Conservation (phyloP, 2,888 invertebrate species). For the Cantharis rustica region DNA sequence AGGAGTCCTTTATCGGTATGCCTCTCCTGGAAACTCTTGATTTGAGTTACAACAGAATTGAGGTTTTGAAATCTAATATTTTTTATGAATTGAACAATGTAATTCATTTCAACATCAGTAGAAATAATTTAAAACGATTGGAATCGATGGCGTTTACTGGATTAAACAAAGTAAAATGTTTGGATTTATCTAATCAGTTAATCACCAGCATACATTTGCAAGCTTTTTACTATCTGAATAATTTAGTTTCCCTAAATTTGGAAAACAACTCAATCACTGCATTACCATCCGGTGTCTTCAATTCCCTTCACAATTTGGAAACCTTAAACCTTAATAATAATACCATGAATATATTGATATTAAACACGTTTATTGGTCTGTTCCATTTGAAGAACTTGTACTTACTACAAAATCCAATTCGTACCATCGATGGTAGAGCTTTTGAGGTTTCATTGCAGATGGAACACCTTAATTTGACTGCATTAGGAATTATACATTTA, state of each 20-base stretch:
- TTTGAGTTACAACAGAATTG: not conserved
- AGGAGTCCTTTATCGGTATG: not conserved
- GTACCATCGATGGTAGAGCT: not conserved
- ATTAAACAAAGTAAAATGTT: conserved; percentile 45
- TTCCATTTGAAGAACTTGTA: conserved; percentile 32
- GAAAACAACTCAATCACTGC: conserved; percentile 28
- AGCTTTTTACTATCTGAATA: conserved; percentile 43
- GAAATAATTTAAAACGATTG: conserved; percentile 41
- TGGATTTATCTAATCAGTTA: conserved; percentile 48
- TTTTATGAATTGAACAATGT: conserved; percentile 4
- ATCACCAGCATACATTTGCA: conserved; percentile 40
- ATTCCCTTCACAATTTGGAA: conserved; percentile 32
- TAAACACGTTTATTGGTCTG: conserved; percentile 5
- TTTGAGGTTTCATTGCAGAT: conserved; percentile 3
- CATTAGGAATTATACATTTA: not conserved
- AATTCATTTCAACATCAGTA: not conserved
- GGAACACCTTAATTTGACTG: not conserved
- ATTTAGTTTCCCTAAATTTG: conserved; percentile 47
- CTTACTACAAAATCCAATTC: conserved; percentile 24
- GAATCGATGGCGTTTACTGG: conserved; percentile 51
- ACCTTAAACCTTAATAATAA: conserved; percentile 47
- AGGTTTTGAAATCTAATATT: not conserved
- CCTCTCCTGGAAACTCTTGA: not conserved
- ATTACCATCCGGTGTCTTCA: conserved; percentile 18
- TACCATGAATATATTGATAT: not conserved